Base-by-base conservation (phyloP, 2,113 vertebrate genomes). In the Paraplagusia blochii region DNA sequence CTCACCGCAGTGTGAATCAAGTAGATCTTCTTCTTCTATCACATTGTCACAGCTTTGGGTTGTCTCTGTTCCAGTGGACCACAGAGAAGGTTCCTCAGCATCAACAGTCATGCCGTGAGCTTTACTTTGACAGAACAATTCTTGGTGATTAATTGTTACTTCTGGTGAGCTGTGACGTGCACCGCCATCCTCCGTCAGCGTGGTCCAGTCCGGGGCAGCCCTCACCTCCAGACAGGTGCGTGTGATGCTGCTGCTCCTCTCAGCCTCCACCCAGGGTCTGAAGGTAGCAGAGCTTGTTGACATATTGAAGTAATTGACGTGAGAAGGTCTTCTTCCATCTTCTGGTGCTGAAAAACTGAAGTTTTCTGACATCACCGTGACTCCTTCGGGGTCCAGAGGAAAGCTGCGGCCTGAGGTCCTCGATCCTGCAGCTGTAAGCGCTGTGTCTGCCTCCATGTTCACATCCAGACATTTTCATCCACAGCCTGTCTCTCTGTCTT, bases 1-100 rank as follows among this genome's bases (percentile, higher is more conserved):
- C 79, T 71, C 47, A 85, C 82, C 72, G 8, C 35, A 50, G n/a
- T 19, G 44, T 42, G 42, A 53, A 12, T 63, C 59, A 19, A 9
- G 0, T 36, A 9, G 11, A 16, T 44, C 66, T 18, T 56, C 11
- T 0, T 43, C 55, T 19, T 58, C 54, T 19, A 39, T 40, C 8
- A 13, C 1, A 35, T 11, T 10, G 3, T 51, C 11, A 9, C 8
- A 11, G 40, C 34, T 22, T 51, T 36, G 44, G 0, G 1, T n/a
- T 1, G 11, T 11, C 18, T 46, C 1, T 12, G 35, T 0, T 34
- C 6, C 16, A n/a, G 16, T 11, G 11, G 19, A 8, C 35, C 1
- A 39, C 8, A 10, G 56, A 39, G 42, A 4, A 15, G 45, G 39
- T 47, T 66, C 58, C 0, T 3, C 5, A 7, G 14, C 1, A 11